phyloP scores from a whole-genome alignment of 2,888 invertebrate species.

The Escarpia spicata region DNA sequence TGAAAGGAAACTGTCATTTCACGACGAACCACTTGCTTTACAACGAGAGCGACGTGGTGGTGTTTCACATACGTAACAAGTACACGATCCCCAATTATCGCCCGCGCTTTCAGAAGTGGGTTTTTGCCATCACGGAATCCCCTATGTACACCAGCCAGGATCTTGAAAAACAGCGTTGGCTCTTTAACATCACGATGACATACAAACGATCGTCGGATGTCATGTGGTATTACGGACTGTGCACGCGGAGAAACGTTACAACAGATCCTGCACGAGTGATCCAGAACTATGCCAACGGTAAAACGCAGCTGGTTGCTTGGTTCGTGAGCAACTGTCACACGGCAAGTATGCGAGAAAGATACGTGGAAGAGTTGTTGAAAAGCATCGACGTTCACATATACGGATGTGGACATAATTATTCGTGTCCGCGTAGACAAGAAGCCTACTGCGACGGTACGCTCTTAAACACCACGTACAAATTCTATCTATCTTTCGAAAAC shows the following conservation, averaged over 20 bases:
- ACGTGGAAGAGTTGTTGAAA: neutral
- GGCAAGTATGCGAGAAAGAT: neutral
- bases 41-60: neutral
- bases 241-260: neutral
- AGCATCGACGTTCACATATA: neutral
- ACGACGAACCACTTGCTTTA: neutral
- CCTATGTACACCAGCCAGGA: conserved; percentile 6
- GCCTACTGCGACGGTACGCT: neutral
- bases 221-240: neutral
- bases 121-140: conserved; percentile 25
- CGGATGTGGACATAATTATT: neutral
- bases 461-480: neutral
- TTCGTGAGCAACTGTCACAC: neutral
- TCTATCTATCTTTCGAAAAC: conserved; percentile 17
- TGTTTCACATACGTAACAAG: neutral
- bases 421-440: neutral
- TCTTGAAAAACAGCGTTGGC: neutral
- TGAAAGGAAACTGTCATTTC: neutral
- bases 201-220: neutral
- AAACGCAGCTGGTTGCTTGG: neutral
- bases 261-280: no score
- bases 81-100: neutral
- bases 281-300: neutral
- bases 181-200: conserved; percentile 18
- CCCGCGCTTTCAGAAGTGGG: conserved; percentile 29